Evolutionary conservation across 1,140 invertebrate species (phyloP).

Genomic region (Samia ricini): DNA sequence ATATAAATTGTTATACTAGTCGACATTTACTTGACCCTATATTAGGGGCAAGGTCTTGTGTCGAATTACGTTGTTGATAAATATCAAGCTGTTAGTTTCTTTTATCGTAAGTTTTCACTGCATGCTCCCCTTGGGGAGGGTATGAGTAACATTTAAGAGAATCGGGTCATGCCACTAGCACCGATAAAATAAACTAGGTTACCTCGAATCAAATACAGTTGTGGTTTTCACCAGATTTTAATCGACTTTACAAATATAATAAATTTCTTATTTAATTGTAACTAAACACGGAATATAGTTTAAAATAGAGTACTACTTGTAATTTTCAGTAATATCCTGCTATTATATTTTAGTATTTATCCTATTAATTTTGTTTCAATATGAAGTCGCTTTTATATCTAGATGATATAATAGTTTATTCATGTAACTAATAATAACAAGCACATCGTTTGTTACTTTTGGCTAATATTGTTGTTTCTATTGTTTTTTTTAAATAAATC

Average conservation of each 20-base stretch:
- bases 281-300: not conserved
- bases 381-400: no score
- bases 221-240: not conserved
- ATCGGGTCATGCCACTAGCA: slow-evolving; percentile 11
- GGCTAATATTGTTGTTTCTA: no score
- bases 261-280: not conserved
- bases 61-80: slow-evolving; percentile 44
- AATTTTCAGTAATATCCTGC: no score
- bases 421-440: no score
- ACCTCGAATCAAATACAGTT: not conserved
- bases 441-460: no score
- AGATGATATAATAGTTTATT: no score
- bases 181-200: slow-evolving; percentile 3
- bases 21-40: slow-evolving; percentile 46
- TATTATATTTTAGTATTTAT: no score
- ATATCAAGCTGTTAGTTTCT: slow-evolving; percentile 47
- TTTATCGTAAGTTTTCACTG: slow-evolving; percentile 23
- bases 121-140: slow-evolving; percentile 17
- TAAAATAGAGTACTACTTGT: not conserved
- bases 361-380: no score
- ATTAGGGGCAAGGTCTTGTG: slow-evolving; percentile 46
- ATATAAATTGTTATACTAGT: slow-evolving; percentile 22
- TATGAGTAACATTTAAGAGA: slow-evolving; percentile 16
- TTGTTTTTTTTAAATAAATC: no score
- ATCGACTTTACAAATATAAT: not conserved